Conservation (phyloP, 2,888 invertebrate genomes). For the Brenthis daphne region DNA sequence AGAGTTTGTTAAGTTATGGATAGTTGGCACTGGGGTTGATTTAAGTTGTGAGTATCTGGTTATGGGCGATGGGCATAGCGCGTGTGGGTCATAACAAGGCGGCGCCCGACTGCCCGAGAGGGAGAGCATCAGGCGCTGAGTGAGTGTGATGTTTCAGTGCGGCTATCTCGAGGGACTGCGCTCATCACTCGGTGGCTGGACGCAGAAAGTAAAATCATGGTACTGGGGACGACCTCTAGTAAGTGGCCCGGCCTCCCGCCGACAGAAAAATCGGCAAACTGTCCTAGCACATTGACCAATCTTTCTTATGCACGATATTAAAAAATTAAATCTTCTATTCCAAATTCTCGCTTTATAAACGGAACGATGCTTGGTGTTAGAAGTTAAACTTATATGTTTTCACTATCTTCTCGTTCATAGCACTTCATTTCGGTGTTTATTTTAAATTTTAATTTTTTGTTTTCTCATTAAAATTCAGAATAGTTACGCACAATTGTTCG, state of each 20-base stretch:
- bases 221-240: constrained; percentile 98
- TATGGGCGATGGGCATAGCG: constrained; percentile 9
- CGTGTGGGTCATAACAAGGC: constrained; percentile 7
- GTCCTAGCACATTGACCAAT: constrained; percentile 79
- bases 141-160: constrained; percentile 88
- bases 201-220: constrained; percentile 98
- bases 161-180: constrained; percentile 96
- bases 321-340: constrained; percentile 55
- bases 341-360: constrained; percentile 73
- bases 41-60: constrained; percentile 11
- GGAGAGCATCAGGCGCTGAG: constrained; percentile 71
- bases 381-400: constrained; percentile 59
- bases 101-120: constrained; percentile 35
- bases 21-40: constrained; percentile 30
- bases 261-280: constrained; percentile 70
- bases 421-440: constrained; percentile 74
- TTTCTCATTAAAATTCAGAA: constrained; percentile 48
- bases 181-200: constrained; percentile 97
- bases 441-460: constrained; percentile 53
- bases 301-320: constrained; percentile 74
- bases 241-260: constrained; percentile 85
- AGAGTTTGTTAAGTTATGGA: constrained; percentile 28
- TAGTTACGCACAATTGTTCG: constrained; percentile 62
- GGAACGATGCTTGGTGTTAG: constrained; percentile 77
- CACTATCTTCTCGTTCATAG: constrained; percentile 69